Evolutionary conservation across 2,113 vertebrate genomes (phyloP), one percentile per base, ranked within the genome.

Genomic region (Xerus inauris): DNA sequence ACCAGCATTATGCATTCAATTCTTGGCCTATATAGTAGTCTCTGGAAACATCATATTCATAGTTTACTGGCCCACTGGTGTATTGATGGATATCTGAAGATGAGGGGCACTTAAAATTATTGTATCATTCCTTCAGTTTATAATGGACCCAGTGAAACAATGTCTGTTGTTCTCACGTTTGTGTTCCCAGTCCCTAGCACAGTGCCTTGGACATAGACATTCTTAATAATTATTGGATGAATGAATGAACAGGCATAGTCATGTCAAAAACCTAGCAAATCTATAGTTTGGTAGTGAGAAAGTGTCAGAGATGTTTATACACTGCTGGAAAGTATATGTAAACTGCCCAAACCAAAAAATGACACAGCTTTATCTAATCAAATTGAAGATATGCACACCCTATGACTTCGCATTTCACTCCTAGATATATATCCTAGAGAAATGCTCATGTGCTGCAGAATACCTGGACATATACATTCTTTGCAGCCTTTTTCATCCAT

Each of bases 31-130:
- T 65, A 20, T 5, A 32, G 6, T 65, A 77, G 19, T 81, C 8
- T 89, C 7, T 96, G 76, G 64, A 54, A 76, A 97, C 91, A 45
- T 59, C 11, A 42, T 73, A 45, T 92, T 80, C n/a, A 49, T 47
- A 40, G 24, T 83, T 83, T 69, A 85, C 90, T 42, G n/a, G 17
- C 40, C 47, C 14, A 19, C 17, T 64, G 12, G 42, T 57, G 4
- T 45, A 28, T 19, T 75, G 51, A 59, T 89, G 57, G 51, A 87
- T 87, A 80, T 75, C 40, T 86, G 19, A 82, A 77, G 24, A 19
- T 77, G 11, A 72, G 24, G 20, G 17, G 11, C 35, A 72, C 3
- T 62, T 42, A 64, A 54, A 26, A n/a, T 90, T 73, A 79, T 42
- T 54, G 67, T 87, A 16, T 69, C 22, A 69, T 80, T 89, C 42